These are phyloP conservation scores for Epizoanthus ramosus DNA, from an alignment of 92 coral and sea anemone genomes.

Conservation along the genomic window DNA sequence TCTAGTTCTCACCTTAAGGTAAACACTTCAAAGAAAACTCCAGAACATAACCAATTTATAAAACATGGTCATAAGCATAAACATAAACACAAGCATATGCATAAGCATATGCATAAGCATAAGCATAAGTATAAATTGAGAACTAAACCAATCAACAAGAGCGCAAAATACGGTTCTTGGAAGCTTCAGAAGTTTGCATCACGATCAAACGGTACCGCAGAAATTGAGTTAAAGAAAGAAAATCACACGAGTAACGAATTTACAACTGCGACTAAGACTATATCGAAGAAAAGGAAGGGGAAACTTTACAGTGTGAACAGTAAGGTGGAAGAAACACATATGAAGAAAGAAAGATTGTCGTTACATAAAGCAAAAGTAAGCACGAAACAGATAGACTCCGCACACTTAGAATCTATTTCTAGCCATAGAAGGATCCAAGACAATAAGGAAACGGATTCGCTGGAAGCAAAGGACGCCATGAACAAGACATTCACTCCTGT, in stretches of 20 bases:
- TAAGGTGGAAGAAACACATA: neutral
- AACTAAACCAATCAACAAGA: neutral
- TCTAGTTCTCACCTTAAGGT: neutral
- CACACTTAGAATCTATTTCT: no score
- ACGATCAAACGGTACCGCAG: neutral
- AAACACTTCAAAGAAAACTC: constrained; percentile 1
- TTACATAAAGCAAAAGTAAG: neutral
- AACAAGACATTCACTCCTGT: no score
- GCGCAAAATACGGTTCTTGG: neutral
- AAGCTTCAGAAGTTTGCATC: neutral
- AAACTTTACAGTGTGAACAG: neutral
- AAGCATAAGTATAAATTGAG: neutral
- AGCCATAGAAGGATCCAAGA: no score
- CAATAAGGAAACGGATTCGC: no score
- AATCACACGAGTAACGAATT: neutral
- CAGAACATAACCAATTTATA: neutral
- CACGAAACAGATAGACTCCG: neutral
- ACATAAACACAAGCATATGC: neutral
- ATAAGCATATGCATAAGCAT: neutral
- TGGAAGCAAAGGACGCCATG: no score
- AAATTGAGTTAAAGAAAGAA: no score
- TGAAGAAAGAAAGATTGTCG: neutral
- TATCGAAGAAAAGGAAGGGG: neutral
- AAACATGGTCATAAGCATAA: neutral
- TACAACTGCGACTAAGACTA: neutral